A percentile compares a stretch with the other conserved stretches of the same genome.
phyloP scores from a whole-genome alignment of 2,888 invertebrate genomes.

The Oxytorus armatus region DNA sequence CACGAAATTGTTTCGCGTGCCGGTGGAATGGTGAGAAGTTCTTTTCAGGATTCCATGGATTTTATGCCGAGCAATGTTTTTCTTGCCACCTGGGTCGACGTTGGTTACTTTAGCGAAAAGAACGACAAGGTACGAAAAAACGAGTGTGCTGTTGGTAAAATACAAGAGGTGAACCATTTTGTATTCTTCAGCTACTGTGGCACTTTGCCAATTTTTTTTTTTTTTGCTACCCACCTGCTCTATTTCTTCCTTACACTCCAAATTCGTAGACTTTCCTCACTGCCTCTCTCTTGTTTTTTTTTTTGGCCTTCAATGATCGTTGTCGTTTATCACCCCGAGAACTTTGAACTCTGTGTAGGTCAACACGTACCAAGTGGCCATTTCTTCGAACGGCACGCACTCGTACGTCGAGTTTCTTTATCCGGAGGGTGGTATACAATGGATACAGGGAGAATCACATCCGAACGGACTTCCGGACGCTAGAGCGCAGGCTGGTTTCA shows the following conservation, averaged over 20 bases:
- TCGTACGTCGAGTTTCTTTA: constrained; percentile 95
- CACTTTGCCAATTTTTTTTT: constrained; percentile 32
- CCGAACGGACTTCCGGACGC: constrained; percentile 93
- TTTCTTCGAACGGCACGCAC: constrained; percentile 88
- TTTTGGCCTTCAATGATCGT: constrained; percentile 15
- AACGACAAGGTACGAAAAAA: constrained; percentile 86
- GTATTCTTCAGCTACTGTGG: constrained; percentile 17
- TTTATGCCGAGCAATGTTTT: constrained; percentile 93
- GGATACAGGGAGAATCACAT: constrained; percentile 93
- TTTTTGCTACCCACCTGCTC: neutral
- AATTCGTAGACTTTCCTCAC: constrained; percentile 15
- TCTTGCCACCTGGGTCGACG: constrained; percentile 95
- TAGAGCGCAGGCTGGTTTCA: constrained; percentile 96
- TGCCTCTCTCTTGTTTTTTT: neutral
- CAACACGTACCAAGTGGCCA: constrained; percentile 94
- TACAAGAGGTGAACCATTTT: neutral
- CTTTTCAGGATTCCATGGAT: constrained; percentile 89
- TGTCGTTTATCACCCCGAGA: constrained; percentile 50
- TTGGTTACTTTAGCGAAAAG: constrained; percentile 90
- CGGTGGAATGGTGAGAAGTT: constrained; percentile 89
- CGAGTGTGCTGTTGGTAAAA: neutral
- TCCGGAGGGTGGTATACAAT: constrained; percentile 94
- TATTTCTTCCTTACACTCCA: constrained; percentile 17
- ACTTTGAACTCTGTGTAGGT: constrained; percentile 83
- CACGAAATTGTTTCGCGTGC: constrained; percentile 88